Conservation (phyloP, 2,113 vertebrate species). For the Tachycineta bicolor region DNA sequence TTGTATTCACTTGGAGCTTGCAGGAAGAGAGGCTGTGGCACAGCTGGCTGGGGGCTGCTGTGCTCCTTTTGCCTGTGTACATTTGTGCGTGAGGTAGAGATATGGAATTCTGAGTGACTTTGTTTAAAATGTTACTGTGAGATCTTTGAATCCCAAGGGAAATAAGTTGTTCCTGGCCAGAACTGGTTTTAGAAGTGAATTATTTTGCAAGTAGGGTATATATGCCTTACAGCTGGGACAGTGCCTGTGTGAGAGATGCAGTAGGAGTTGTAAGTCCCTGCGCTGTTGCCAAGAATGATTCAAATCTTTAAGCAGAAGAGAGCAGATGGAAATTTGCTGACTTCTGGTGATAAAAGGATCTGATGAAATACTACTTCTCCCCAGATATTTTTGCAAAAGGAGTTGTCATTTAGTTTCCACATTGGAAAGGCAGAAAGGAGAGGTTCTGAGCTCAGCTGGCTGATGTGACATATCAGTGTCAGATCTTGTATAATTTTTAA, state of each 20-base stretch:
- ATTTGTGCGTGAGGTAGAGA: background rate
- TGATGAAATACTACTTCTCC: background rate
- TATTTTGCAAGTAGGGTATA: background rate
- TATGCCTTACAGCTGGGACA: background rate
- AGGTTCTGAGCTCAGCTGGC: background rate
- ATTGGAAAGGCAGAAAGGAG: background rate
- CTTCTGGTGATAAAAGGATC: background rate
- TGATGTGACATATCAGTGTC: background rate
- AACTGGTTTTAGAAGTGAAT: background rate
- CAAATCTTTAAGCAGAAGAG: background rate
- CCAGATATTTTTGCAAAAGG: background rate
- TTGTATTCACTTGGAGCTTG: background rate
- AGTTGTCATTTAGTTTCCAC: background rate
- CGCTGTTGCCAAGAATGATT: conserved; percentile 17
- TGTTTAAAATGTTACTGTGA: background rate
- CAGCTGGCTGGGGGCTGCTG: background rate
- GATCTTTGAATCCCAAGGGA: background rate
- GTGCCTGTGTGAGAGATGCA: background rate
- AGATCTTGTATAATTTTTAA: background rate
- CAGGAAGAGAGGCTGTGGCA: background rate
- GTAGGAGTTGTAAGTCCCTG: background rate
- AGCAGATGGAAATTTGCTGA: conserved; percentile 30
- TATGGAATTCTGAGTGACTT: background rate
- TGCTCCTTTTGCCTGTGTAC: background rate
- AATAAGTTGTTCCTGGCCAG: background rate